Evolutionary conservation across 2,113 vertebrate species (phyloP), one percentile per base, ranked within the genome.

Genomic region (Amphiprion percula): DNA sequence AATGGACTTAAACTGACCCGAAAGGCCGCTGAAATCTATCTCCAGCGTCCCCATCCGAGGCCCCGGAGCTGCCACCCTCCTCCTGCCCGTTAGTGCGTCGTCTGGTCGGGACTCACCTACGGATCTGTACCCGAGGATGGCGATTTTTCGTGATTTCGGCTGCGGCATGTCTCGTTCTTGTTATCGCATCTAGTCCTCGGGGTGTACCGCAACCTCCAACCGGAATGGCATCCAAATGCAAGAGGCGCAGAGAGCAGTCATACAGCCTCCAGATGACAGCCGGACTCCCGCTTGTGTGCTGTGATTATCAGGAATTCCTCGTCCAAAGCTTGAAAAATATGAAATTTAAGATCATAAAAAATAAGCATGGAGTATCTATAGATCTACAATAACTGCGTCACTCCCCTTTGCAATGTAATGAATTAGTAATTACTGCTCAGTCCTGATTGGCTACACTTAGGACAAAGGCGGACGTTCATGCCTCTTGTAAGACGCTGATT

Each of bases 101-200:
- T 47, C 21, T 10, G 23, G 5, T 59, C 24, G 55, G 24, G 7
- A 96, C 97, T 97, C 90, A 98, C 97, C 97, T 89, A 98, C 97
- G 87, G 97, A 98, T 94, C 97, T 95, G 96, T 98, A 98, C 76
- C 97, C 97, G 93, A 98, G 96, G 94, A 98, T 97, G 90, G 96
- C 97, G 95, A 98, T 97, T 94, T 98, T 98, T 90, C 97, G 95
- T 94, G 97, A 98, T 95, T 98, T 98, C 74, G 97, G 96, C 95
- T 97, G 97, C 95, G 97, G 97, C 97, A 98, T 98, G 70, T 90
- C 89, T 88, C 68, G 74, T 88, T 30, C 80, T 82, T 86, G 92
- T 87, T 93, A 92, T 92, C 81, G 89, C 93, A 94, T 93, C 89
- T 87, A 93, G 87, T 91, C 93, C 91, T 92, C 89, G 83, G 91